phyloP scores from a whole-genome alignment of 2,113 vertebrate species.

The Rhinopithecus roxellana region DNA sequence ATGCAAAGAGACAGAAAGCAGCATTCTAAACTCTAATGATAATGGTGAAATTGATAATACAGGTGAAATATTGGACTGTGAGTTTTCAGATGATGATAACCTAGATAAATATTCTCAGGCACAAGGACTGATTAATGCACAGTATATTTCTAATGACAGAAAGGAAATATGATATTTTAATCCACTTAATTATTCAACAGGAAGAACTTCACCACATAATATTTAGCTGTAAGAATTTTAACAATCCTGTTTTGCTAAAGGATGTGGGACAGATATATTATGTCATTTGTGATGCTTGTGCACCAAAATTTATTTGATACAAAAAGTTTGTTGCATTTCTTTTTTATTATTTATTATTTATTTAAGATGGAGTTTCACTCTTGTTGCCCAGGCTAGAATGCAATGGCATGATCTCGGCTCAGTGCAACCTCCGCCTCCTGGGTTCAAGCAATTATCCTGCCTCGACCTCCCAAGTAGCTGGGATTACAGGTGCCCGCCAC shows the following conservation, averaged over 20 bases:
- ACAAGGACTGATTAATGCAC: background rate
- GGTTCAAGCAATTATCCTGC: too few relatives aligned
- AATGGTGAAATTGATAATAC: background rate
- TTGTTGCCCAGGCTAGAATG: too few relatives aligned
- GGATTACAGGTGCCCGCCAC: too few relatives aligned
- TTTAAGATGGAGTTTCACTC: too few relatives aligned
- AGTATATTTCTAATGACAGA: background rate
- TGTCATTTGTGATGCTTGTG: background rate
- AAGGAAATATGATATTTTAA: background rate
- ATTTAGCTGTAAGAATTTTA: background rate
- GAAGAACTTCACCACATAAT: background rate
- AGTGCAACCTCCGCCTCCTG: too few relatives aligned
- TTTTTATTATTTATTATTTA: too few relatives aligned
- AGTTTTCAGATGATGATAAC: background rate
- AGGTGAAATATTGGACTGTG: background rate
- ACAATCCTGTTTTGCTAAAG: background rate
- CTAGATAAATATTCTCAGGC: background rate
- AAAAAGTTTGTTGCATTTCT: background rate
- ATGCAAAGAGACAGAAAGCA: background rate
- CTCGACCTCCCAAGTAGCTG: too few relatives aligned
- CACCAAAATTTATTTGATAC: background rate
- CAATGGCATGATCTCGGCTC: too few relatives aligned
- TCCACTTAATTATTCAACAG: background rate
- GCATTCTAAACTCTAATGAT: background rate
- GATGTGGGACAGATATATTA: too few relatives aligned